These are phyloP conservation scores for Lepidochitona cinerea DNA, from an alignment of 2,888 invertebrate species.

Conservation along the genomic window DNA sequence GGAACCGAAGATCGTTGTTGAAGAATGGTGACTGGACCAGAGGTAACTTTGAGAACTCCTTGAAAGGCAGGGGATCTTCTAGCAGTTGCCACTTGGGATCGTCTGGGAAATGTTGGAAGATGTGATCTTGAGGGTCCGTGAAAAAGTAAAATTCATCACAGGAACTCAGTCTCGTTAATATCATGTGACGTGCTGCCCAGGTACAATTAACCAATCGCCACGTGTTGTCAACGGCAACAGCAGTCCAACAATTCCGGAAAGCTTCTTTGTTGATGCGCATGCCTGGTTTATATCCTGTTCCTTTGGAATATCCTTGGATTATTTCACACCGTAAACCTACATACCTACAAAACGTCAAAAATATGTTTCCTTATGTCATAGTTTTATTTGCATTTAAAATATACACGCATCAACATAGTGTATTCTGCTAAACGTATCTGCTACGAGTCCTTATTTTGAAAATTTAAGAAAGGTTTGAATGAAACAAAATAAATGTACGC, in stretches of 20 bases:
- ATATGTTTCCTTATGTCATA: too few relatives aligned
- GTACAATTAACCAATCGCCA: conserved; percentile 99
- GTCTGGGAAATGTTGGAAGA: conserved; percentile 69
- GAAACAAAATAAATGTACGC: too few relatives aligned
- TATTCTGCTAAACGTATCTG: too few relatives aligned
- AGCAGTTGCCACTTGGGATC: conserved; percentile 72
- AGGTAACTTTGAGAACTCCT: conserved; percentile 72
- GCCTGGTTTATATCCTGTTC: conserved; percentile 97
- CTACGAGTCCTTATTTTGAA: too few relatives aligned
- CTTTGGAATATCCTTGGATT: conserved; percentile 97
- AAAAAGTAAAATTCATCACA: conserved; percentile 70
- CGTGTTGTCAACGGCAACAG: conserved; percentile 96
- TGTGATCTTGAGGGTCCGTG: conserved; percentile 69
- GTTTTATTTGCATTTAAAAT: too few relatives aligned
- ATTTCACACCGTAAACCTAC: conserved; percentile 98
- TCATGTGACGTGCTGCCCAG: conserved; percentile 90
- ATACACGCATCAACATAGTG: too few relatives aligned
- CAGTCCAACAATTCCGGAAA: conserved; percentile 98
- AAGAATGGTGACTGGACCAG: conserved; percentile 73
- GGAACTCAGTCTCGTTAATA: conserved; percentile 36
- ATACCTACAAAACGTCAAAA: conserved; percentile 88
- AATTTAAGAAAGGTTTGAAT: too few relatives aligned
- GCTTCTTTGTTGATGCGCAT: conserved; percentile 61
- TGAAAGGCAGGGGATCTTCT: conserved; percentile 69
- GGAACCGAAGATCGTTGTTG: too few relatives aligned